A percentile compares a stretch with the other conserved stretches of the same genome.
These are phyloP conservation scores for Calyptomena viridis DNA, from an alignment of 2,113 vertebrate species.

Conservation along the genomic window DNA sequence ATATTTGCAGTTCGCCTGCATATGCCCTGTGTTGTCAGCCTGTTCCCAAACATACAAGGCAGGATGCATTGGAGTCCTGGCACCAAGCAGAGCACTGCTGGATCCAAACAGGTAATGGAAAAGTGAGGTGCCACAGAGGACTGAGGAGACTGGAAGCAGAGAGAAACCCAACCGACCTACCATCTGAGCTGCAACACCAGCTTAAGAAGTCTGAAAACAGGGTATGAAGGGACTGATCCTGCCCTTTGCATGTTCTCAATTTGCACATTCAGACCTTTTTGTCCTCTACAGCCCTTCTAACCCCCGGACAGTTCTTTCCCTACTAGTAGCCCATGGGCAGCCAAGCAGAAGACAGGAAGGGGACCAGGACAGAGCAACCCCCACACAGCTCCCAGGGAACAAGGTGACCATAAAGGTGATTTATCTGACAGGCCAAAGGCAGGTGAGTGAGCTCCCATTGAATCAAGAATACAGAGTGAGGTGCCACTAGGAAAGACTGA, in stretches of 20 bases:
- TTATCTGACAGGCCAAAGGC: not conserved
- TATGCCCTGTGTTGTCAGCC: not conserved
- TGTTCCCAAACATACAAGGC: not conserved
- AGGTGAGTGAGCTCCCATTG: not conserved
- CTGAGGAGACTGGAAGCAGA: not conserved
- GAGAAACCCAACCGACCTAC: not conserved
- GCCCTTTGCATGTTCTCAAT: accelerated
- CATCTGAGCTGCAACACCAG: not conserved
- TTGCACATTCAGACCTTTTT: not conserved
- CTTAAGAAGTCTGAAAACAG: not conserved
- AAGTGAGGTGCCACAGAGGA: accelerated
- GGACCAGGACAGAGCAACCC: accelerated
- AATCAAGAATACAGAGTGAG: not conserved
- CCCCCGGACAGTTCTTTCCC: accelerated
- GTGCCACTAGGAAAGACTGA: accelerated
- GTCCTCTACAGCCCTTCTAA: not conserved
- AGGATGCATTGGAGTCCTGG: not conserved
- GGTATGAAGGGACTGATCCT: not conserved
- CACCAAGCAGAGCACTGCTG: not conserved
- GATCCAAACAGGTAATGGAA: not conserved
- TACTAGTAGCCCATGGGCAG: not conserved
- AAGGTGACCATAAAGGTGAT: not conserved
- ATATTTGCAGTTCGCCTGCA: not conserved
- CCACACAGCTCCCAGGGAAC: accelerated
- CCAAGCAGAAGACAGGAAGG: accelerated